Conservation (phyloP, 2,888 invertebrate genomes). For the Drosophila meridiana region DNA sequence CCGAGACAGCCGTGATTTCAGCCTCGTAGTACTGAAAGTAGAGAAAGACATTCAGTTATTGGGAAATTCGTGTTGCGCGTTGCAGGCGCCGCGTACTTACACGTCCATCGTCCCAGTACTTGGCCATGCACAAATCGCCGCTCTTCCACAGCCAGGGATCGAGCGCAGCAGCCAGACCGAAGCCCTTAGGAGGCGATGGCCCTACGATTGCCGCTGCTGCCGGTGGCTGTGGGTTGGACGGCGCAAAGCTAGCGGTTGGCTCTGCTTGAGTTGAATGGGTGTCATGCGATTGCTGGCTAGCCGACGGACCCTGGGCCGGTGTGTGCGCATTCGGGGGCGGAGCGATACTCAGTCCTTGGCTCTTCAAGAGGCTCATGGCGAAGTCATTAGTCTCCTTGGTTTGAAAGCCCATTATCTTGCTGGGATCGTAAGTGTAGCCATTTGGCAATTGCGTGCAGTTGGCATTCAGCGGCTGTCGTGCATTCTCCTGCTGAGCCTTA, state of each 20-base stretch:
- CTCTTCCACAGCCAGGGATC: conserved; percentile 88
- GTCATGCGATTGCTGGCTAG: conserved; percentile 15
- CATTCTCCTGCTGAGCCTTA: conserved; percentile 63
- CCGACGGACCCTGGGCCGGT: conserved; percentile 29
- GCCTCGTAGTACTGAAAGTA: conserved; percentile 91
- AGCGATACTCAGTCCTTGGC: conserved; percentile 75
- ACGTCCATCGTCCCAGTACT: conserved; percentile 96
- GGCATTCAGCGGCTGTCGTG: conserved; percentile 51
- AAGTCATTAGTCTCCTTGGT: conserved; percentile 85
- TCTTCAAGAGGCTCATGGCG: conserved; percentile 84
- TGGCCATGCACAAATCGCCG: conserved; percentile 94
- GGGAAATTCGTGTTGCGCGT: background rate
- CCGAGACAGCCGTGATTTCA: conserved; percentile 91
- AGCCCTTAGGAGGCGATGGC: conserved; percentile 41
- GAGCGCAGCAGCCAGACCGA: conserved; percentile 79
- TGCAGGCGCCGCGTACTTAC: conserved; percentile 85
- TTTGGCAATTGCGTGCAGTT: conserved; percentile 74
- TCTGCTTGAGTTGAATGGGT: conserved; percentile 17
- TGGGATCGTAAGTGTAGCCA: conserved; percentile 84
- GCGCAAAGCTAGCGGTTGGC: conserved; percentile 3
- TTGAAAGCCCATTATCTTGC: conserved; percentile 85
- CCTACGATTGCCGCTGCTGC: conserved; percentile 6
- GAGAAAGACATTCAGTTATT: background rate
- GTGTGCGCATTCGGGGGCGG: conserved; percentile 19
- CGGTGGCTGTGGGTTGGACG: conserved; percentile 46